Evolutionary conservation across 2,113 vertebrate genomes (phyloP).

Genomic region (Psephotus haematonotus): DNA sequence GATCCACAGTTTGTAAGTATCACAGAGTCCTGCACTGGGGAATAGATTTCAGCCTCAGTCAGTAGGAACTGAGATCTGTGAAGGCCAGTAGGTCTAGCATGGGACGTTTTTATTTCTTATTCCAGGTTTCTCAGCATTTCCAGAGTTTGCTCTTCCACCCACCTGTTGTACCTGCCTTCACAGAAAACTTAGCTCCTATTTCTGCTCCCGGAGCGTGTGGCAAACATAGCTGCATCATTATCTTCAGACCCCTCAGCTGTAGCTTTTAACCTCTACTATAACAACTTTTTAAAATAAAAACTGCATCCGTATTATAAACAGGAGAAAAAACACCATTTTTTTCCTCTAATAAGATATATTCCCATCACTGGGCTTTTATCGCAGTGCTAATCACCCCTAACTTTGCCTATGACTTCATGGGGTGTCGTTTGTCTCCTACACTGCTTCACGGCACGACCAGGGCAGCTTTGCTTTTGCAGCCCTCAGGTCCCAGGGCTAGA

Average conservation of each 20-base stretch:
- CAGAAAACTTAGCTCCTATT: not conserved
- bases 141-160: not conserved
- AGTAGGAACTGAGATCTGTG: not conserved
- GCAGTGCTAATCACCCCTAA: not conserved
- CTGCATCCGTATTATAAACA: not conserved
- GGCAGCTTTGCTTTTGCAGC: not conserved
- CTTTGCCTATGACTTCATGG: accelerated
- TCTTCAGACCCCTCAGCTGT: not conserved
- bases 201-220: accelerated
- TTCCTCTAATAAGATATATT: not conserved
- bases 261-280: not conserved
- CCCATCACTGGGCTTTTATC: not conserved
- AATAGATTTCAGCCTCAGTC: not conserved
- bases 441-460: too few species aligned
- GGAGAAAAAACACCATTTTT: accelerated
- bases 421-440: accelerated
- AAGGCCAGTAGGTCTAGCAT: not conserved
- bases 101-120: not conserved
- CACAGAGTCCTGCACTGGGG: not conserved
- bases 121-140: not conserved
- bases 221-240: not conserved
- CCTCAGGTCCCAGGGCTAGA: not conserved
- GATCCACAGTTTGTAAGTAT: not conserved
- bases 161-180: not conserved
- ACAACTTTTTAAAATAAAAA: not conserved